phyloP scores from a whole-genome alignment of 2,888 invertebrate species.

The Chrysomela aeneicollis region DNA sequence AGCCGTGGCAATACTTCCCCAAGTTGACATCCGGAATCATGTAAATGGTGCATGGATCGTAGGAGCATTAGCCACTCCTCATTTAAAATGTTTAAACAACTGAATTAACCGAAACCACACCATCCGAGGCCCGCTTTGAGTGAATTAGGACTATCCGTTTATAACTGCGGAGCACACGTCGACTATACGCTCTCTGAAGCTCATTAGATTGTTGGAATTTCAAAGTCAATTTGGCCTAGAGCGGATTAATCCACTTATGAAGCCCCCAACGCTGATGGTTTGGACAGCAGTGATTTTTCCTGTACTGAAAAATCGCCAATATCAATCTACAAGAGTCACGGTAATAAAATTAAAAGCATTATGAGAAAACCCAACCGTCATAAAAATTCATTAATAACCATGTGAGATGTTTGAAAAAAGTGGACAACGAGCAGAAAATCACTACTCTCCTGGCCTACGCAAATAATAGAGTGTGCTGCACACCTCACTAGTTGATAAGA shows the following conservation, averaged over 20 bases:
- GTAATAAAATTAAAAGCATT: too few relatives aligned
- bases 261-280: not conserved
- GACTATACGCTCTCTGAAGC: conserved; percentile 19
- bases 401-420: too few relatives aligned
- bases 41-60: not conserved
- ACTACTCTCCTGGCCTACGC: too few relatives aligned
- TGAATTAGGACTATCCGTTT: conserved; percentile 29
- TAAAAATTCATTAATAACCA: too few relatives aligned
- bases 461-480: too few relatives aligned
- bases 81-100: not conserved
- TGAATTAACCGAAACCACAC: conserved; percentile 2
- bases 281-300: not conserved
- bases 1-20: too few relatives aligned
- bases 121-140: conserved; percentile 1
- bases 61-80: not conserved
- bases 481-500: too few relatives aligned
- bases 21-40: too few relatives aligned
- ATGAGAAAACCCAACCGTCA: too few relatives aligned
- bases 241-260: conserved; percentile 1
- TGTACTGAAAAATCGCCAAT: not conserved
- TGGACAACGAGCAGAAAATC: too few relatives aligned
- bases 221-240: not conserved
- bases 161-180: conserved; percentile 17
- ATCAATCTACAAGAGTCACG: too few relatives aligned
- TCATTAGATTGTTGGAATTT: conserved; percentile 12